Evolutionary conservation across 2,888 invertebrate genomes (phyloP).

Genomic region (Creontiades dilutus): DNA sequence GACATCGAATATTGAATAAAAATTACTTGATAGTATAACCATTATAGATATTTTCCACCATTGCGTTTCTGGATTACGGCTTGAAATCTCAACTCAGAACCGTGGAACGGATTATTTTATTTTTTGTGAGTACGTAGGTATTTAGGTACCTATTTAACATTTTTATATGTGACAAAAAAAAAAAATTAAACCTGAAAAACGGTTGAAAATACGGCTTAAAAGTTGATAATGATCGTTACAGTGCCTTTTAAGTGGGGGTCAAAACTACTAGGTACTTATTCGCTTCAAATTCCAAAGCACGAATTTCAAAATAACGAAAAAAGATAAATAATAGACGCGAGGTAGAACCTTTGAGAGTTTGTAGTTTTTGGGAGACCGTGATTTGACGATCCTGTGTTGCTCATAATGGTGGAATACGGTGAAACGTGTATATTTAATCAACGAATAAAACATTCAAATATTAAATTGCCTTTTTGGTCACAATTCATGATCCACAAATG

Average conservation of each 20-base stretch:
- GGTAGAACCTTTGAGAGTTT: neutral
- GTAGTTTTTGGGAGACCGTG: conserved; percentile 1
- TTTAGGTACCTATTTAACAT: conserved; percentile 3
- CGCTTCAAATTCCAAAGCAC: neutral
- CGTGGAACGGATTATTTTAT: neutral
- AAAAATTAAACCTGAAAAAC: conserved; percentile 10
- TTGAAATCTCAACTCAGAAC: conserved; percentile 12
- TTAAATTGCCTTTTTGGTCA: too few relatives aligned
- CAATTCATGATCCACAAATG: too few relatives aligned
- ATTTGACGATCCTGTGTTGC: neutral
- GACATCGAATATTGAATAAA: conserved; percentile 72
- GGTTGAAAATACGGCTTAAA: conserved; percentile 53
- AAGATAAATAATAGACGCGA: neutral
- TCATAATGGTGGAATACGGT: neutral
- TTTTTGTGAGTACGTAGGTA: neutral
- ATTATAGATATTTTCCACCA: neutral
- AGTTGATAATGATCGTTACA: conserved; percentile 65
- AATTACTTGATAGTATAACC: neutral
- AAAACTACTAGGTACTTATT: conserved; percentile 56
- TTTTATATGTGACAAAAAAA: conserved; percentile 24
- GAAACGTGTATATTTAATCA: neutral
- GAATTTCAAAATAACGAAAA: conserved; percentile 16
- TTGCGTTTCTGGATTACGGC: conserved; percentile 9
- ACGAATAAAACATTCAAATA: too few relatives aligned
- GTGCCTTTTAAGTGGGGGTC: conserved; percentile 74